phyloP scores from a whole-genome alignment of 1,140 invertebrate species.

The Drosophila athabasca region DNA sequence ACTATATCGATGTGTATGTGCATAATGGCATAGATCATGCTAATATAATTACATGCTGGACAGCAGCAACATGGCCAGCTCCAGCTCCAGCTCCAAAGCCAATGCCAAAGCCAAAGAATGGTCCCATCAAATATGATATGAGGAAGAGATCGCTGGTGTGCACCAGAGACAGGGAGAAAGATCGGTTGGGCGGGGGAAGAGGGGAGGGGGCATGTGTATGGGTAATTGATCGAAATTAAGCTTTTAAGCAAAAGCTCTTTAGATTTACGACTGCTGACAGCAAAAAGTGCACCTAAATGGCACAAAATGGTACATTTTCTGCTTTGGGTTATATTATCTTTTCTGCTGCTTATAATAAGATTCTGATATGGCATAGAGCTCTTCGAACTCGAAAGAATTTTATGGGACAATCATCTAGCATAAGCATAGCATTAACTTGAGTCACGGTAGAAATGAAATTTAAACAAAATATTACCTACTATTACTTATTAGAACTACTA shows the following conservation, averaged over 20 bases:
- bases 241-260: slow-evolving; percentile 62
- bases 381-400: too few relatives aligned
- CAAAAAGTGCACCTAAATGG: too few relatives aligned
- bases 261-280: slow-evolving; percentile 48
- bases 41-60: slow-evolving; percentile 75
- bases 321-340: too few relatives aligned
- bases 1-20: slow-evolving; percentile 54
- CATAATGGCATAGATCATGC: slow-evolving; percentile 79
- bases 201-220: background rate
- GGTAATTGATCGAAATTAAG: slow-evolving; percentile 60
- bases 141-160: slow-evolving; percentile 48
- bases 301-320: too few relatives aligned
- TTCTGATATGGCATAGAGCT: too few relatives aligned
- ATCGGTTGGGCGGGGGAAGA: too few relatives aligned
- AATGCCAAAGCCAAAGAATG: background rate
- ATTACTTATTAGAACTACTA: too few relatives aligned
- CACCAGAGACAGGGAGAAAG: background rate
- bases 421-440: too few relatives aligned
- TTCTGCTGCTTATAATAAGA: too few relatives aligned
- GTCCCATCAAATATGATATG: slow-evolving; percentile 62
- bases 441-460: background rate
- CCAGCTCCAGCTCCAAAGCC: background rate
- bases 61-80: slow-evolving; percentile 22
- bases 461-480: too few relatives aligned
- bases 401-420: background rate